Evolutionary conservation across 2,113 vertebrate genomes (phyloP).

Genomic region (Emydura subglobosa): DNA sequence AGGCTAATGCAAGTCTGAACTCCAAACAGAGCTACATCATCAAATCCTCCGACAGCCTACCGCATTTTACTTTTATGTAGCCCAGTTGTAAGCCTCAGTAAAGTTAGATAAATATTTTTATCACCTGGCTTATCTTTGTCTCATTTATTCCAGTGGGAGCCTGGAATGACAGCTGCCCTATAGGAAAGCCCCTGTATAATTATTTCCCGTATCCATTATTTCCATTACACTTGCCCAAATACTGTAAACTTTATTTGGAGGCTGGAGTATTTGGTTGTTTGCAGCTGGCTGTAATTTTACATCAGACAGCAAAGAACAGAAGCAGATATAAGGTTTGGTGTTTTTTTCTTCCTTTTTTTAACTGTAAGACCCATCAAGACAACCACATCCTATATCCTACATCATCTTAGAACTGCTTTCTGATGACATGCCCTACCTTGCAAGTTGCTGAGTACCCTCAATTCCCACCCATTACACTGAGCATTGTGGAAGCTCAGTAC

Average conservation of each 20-base stretch:
- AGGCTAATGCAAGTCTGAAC: neutral
- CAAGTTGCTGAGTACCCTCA: neutral
- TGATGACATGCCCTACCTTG: neutral
- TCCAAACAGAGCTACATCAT: fast-evolving
- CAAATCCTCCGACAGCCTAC: neutral
- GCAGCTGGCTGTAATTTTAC: neutral
- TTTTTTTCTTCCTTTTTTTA: neutral
- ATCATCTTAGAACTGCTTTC: neutral
- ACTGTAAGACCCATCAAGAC: neutral
- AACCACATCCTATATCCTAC: too few species aligned
- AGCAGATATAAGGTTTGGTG: fast-evolving
- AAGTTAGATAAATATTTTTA: neutral
- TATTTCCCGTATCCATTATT: neutral
- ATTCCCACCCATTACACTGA: neutral
- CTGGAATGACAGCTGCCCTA: fast-evolving
- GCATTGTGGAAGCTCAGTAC: fast-evolving
- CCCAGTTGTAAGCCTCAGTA: neutral
- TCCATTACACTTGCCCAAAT: neutral
- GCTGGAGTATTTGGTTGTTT: fast-evolving
- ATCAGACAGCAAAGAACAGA: fast-evolving
- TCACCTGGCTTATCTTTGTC: neutral
- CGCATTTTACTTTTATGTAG: neutral
- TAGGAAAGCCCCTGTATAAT: neutral
- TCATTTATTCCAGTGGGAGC: neutral
- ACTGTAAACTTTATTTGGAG: fast-evolving